Evolutionary conservation across 2,113 vertebrate genomes (phyloP).

Genomic region (Petrocephalus microphthalmus): DNA sequence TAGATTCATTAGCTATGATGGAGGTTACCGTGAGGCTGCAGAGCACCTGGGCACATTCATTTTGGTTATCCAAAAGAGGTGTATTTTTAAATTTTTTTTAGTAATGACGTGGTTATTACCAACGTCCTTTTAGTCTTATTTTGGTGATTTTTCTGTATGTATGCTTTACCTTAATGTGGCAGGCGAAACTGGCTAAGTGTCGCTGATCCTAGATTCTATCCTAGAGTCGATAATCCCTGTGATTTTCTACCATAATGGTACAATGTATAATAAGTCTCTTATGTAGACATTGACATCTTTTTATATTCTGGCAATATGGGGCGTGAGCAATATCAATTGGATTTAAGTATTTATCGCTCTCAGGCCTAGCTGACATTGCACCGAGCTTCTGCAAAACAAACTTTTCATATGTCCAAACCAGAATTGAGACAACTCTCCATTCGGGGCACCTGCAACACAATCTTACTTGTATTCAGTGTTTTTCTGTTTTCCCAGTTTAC

Average conservation of each 20-base stretch:
- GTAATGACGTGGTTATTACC: no score
- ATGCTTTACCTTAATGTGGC: neutral
- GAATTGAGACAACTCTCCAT: neutral
- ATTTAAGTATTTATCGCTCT: neutral
- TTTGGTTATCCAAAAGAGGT: no score
- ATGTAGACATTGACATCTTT: neutral
- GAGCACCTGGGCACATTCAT: no score
- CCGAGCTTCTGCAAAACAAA: neutral
- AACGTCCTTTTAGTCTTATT: no score
- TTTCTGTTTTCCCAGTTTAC: neutral
- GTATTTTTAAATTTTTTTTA: neutral
- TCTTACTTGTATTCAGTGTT: neutral
- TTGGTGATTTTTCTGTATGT: no score
- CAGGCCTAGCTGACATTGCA: neutral
- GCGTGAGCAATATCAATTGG: neutral
- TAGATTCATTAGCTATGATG: no score
- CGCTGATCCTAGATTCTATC: neutral
- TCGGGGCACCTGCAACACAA: no score
- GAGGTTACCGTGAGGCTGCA: no score
- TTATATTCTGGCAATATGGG: neutral
- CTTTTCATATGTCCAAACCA: neutral
- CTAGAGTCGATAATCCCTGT: neutral
- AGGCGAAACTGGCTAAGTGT: neutral
- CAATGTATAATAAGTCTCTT: neutral
- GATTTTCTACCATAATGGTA: neutral